Evolutionary conservation across 35 echinoderm and acorn worm genomes (phyloP).

Genomic region (Strongylocentrotus purpuratus): DNA sequence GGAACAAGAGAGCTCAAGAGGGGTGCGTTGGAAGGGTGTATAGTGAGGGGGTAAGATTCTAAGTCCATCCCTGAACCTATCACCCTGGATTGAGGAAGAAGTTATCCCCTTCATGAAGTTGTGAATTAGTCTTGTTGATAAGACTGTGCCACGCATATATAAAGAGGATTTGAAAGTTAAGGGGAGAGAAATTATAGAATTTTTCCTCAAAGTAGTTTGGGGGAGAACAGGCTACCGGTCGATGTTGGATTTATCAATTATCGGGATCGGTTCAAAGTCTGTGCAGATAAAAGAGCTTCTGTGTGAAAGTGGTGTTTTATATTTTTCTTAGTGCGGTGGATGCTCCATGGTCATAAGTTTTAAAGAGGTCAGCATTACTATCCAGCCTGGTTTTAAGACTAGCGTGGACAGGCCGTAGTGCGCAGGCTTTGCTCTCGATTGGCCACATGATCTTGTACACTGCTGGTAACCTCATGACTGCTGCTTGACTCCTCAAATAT

Average conservation of each 20-base stretch:
- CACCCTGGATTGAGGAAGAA: neutral
- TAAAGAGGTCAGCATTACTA: neutral
- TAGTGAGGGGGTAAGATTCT: neutral
- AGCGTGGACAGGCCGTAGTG: neutral
- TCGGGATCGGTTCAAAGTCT: neutral
- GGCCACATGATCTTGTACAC: neutral
- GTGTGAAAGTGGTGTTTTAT: neutral
- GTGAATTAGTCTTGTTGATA: constrained; percentile 14
- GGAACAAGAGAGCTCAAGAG: neutral
- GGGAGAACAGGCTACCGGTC: neutral
- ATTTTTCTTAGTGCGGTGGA: neutral
- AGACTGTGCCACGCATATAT: constrained; percentile 7
- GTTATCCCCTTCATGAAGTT: neutral
- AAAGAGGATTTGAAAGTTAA: neutral
- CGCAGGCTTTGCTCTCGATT: neutral
- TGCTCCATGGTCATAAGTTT: neutral
- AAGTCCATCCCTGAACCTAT: constrained; percentile 11
- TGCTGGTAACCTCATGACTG: constrained; percentile 35
- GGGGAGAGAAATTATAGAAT: neutral
- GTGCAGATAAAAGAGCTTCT: neutral
- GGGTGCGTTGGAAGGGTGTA: neutral
- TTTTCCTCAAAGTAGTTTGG: neutral
- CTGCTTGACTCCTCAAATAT: neutral
- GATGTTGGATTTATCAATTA: constrained; percentile 9
- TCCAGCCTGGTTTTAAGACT: constrained; percentile 6